Base-by-base conservation (phyloP, 1,140 invertebrate species). In the Ceratosolen fusciceps region DNA sequence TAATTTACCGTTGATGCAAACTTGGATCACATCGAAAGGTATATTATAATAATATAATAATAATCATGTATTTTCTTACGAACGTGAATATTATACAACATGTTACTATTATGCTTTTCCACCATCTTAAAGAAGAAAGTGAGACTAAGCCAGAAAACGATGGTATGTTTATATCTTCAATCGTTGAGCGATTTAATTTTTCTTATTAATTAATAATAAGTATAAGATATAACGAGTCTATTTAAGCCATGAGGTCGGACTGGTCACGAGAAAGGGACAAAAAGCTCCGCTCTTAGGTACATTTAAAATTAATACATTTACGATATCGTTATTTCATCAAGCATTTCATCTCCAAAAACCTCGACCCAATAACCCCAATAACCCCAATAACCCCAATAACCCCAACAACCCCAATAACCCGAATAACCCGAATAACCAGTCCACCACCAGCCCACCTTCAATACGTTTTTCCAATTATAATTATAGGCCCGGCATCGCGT, bases 1-100 rank as follows among this genome's bases (percentile, higher is more conserved):
- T 80, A 98, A 97, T 92, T 92, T 96, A 82, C 98, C 96, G 5
- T 92, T 96, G 77, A 92, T 94, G 85, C 92, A 93, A 58, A 92
- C 92, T 37, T 92, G 92, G 83, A 82, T 85, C 19, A 83, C 85
- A 49, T 84, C 84, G 12, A 87, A 83, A 87, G 88, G 88, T 89
- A 85, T 83, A 79, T 56, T 34, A 56, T 29, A 39, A n/a, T n/a
- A n/a, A n/a, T n/a, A n/a, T n/a, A n/a, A n/a, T n/a, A n/a, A n/a
- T n/a, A n/a, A 43, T 74, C 29, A 43, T 71, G 9, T 77, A 60
- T 71, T 12, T 65, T 60, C 37, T 58, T 75, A 83, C 71, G 4
- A 62, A 31, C 80, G 49, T 74, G n/a, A 82, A 83, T 74, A 49
- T 47, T 62, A 83, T 65, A 65, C 79, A 68, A 71, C 31, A 73